Evolutionary conservation across 2,113 vertebrate genomes (phyloP).

Genomic region (Acanthisitta chloris): DNA sequence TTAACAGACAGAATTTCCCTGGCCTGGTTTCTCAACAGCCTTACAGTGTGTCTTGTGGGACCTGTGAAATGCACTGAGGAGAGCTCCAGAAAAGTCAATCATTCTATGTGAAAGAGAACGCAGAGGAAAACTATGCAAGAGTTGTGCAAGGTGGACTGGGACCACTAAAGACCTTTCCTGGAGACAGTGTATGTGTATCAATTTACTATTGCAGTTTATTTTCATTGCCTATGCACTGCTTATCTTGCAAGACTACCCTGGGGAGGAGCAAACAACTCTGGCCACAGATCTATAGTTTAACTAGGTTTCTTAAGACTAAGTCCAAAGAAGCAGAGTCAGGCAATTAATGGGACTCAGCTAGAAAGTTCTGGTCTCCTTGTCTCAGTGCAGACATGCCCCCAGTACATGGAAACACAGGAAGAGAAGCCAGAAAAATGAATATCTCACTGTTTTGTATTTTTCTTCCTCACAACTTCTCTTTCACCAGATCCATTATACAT

Average conservation of each 20-base stretch:
- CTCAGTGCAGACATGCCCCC: rapidly evolving
- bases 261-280: background rate
- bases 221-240: background rate
- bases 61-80: background rate
- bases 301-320: background rate
- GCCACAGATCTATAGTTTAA: background rate
- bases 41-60: rapidly evolving
- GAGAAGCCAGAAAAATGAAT: background rate
- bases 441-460: background rate
- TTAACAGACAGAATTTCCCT: background rate
- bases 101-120: background rate
- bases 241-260: background rate
- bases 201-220: background rate
- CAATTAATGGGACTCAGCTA: background rate
- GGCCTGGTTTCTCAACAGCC: background rate
- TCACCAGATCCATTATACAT: background rate
- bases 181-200: background rate
- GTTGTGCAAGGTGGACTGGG: background rate
- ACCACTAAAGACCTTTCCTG: background rate
- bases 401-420: background rate
- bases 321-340: background rate
- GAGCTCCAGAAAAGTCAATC: background rate
- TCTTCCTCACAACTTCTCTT: background rate
- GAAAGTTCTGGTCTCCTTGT: background rate
- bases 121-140: background rate